Conservation (phyloP, 1,140 invertebrate species). For the Caenorhabditis inopinata region DNA sequence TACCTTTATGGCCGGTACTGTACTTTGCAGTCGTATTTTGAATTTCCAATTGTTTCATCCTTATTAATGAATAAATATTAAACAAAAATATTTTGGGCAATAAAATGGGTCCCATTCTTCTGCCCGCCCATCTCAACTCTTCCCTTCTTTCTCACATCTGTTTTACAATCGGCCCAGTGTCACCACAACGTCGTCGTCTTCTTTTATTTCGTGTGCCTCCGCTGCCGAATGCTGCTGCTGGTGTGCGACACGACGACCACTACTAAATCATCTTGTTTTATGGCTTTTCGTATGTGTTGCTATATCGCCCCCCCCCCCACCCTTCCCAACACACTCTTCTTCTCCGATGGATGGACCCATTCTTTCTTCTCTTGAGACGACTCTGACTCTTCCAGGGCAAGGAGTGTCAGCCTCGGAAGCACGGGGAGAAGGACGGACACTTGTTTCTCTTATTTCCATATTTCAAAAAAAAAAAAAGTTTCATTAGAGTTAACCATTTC, state of each 20-base stretch:
- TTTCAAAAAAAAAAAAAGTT: not conserved
- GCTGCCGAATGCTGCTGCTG: not conserved
- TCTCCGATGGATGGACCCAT: too few species aligned
- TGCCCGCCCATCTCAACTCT: not conserved
- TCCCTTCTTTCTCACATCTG: constrained; percentile 8
- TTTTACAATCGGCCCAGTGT: constrained; percentile 23
- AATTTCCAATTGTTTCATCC: too few species aligned
- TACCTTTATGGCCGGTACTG: too few species aligned
- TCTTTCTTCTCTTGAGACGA: too few species aligned
- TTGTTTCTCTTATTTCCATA: not conserved
- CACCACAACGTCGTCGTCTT: constrained; percentile 20
- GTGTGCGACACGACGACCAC: constrained; percentile 6
- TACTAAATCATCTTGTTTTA: constrained; percentile 35
- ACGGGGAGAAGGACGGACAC: too few species aligned
- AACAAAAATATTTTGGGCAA: too few species aligned
- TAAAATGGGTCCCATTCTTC: not conserved
- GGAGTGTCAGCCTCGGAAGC: too few species aligned
- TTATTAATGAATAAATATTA: too few species aligned
- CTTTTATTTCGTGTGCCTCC: not conserved
- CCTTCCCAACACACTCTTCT: too few species aligned
- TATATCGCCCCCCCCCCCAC: not conserved
- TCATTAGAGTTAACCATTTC: too few species aligned
- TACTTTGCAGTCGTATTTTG: too few species aligned
- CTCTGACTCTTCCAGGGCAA: too few species aligned
- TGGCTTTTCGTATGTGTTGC: constrained; percentile 33